Percentiles rank a stretch among this genome's conserved stretches.
These are phyloP conservation scores for Nemopilema nomurai DNA, from an alignment of 30 jellyfish, hydroid and myxozoan genomes.

Conservation along the genomic window DNA sequence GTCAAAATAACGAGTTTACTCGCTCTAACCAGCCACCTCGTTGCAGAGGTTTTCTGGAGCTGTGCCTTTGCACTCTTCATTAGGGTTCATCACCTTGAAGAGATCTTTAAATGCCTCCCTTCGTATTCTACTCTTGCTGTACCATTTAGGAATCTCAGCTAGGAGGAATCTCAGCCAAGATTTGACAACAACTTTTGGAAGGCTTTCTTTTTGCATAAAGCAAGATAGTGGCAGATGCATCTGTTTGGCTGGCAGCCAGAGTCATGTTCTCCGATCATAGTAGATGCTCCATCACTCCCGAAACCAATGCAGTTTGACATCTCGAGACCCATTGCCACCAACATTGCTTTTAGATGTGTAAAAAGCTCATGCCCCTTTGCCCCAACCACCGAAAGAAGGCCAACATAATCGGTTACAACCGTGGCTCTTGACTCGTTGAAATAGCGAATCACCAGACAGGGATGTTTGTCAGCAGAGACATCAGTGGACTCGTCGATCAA, in stretches of 20 bases:
- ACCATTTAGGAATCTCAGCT: constrained; percentile 83
- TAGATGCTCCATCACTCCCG: constrained; percentile 71
- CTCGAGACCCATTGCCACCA: constrained; percentile 22
- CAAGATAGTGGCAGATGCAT: constrained; percentile 80
- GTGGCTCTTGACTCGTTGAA: constrained; percentile 32
- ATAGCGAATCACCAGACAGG: constrained; percentile 31
- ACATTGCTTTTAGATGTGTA: constrained; percentile 22
- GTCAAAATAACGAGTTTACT: constrained; percentile 62
- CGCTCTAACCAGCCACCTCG: constrained; percentile 75
- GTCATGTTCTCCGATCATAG: constrained; percentile 72
- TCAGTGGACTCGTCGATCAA: constrained; percentile 54
- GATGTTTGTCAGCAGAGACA: constrained; percentile 16
- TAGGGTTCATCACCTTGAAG: constrained; percentile 53
- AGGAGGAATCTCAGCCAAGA: constrained; percentile 71
- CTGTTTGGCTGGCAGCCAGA: constrained; percentile 57
- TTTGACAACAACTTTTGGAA: constrained; percentile 70
- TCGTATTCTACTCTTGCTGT: constrained; percentile 66
- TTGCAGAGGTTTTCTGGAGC: constrained; percentile 58
- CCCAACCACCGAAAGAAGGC: constrained; percentile 41
- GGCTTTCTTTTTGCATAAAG: constrained; percentile 59
- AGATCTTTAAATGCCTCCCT: constrained; percentile 65
- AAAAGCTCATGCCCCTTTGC: constrained; percentile 55
- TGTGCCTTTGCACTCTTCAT: constrained; percentile 47
- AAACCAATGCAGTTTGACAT: constrained; percentile 46
- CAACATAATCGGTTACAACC: constrained; percentile 48